Conservation (phyloP, 1,140 invertebrate species). For the Belonocnema kinseyi region DNA sequence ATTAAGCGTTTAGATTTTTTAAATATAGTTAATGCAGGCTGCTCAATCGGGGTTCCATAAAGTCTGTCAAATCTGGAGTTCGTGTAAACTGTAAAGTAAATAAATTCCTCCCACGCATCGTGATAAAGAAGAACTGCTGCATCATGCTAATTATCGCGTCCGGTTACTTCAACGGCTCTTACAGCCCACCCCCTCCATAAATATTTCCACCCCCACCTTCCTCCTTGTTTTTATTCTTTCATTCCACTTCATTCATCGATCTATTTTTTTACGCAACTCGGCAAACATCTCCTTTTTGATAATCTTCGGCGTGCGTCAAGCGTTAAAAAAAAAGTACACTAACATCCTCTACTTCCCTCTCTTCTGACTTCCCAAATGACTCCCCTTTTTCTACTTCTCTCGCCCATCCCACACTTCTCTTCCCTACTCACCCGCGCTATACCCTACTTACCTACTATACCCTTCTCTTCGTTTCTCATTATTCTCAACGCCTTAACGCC, state of each 20-base stretch:
- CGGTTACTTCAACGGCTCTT: slow-evolving; percentile 58
- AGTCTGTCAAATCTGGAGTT: slow-evolving; percentile 13
- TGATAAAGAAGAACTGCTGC: slow-evolving; percentile 57
- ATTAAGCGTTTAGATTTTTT: too few relatives aligned
- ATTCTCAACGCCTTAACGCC: too few relatives aligned
- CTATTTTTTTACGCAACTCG: slow-evolving; percentile 26
- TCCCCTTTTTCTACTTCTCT: too few relatives aligned
- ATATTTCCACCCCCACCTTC: slow-evolving; percentile 4
- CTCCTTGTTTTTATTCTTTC: slow-evolving; percentile 34
- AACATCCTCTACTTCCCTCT: too few relatives aligned
- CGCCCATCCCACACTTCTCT: too few relatives aligned
- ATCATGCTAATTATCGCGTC: slow-evolving; percentile 66
- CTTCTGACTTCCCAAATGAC: too few relatives aligned
- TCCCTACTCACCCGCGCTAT: too few relatives aligned
- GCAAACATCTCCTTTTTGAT: background rate
- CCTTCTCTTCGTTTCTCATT: too few relatives aligned
- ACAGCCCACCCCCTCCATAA: background rate
- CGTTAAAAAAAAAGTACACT: too few relatives aligned
- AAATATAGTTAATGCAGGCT: too few relatives aligned
- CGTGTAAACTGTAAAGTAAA: slow-evolving; percentile 48
- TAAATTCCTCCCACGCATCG: slow-evolving; percentile 56
- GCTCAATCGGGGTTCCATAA: background rate
- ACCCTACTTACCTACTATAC: too few relatives aligned
- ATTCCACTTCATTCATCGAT: slow-evolving; percentile 49
- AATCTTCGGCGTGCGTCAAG: background rate